These are phyloP conservation scores for Germaria angustata DNA, from an alignment of 2,888 invertebrate genomes.

Conservation along the genomic window DNA sequence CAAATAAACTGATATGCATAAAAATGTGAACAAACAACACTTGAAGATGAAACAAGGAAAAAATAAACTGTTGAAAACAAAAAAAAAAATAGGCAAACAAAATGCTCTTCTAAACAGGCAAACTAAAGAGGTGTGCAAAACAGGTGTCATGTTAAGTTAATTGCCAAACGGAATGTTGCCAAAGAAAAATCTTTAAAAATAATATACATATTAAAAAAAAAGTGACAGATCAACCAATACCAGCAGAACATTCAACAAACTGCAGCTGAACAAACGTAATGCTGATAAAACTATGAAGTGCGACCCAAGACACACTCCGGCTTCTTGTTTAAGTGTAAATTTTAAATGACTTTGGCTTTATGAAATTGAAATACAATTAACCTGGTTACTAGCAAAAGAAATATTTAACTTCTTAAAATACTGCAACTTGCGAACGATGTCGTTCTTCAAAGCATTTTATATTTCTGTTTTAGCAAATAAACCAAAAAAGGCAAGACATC, in stretches of 20 bases:
- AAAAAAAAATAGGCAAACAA: slow-evolving; percentile 21
- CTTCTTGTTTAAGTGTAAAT: slow-evolving; percentile 29
- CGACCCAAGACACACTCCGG: slow-evolving; percentile 52
- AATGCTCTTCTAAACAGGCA: not conserved
- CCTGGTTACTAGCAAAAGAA: slow-evolving; percentile 52
- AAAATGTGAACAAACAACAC: slow-evolving; percentile 16
- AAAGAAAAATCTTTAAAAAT: slow-evolving; percentile 9
- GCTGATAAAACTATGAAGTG: slow-evolving; percentile 50
- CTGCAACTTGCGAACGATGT: slow-evolving; percentile 30
- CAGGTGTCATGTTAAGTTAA: slow-evolving; percentile 68
- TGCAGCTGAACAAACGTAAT: slow-evolving; percentile 62
- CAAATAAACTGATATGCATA: slow-evolving; percentile 50
- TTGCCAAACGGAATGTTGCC: slow-evolving; percentile 62
- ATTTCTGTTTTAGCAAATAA: slow-evolving; percentile 7
- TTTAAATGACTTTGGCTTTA: slow-evolving; percentile 50
- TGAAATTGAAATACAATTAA: slow-evolving; percentile 66
- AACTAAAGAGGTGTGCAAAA: slow-evolving; percentile 65
- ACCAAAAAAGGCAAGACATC: slow-evolving; percentile 22
- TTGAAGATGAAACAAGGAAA: not conserved
- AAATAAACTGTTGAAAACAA: slow-evolving; percentile 12
- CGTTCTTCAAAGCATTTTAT: not conserved
- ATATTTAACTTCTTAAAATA: slow-evolving; percentile 36
- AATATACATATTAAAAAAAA: slow-evolving; percentile 8
- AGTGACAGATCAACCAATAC: slow-evolving; percentile 20
- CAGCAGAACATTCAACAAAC: slow-evolving; percentile 45